Base-by-base conservation (phyloP, 2,113 vertebrate species). In the Dendropsophus ebraccatus region DNA sequence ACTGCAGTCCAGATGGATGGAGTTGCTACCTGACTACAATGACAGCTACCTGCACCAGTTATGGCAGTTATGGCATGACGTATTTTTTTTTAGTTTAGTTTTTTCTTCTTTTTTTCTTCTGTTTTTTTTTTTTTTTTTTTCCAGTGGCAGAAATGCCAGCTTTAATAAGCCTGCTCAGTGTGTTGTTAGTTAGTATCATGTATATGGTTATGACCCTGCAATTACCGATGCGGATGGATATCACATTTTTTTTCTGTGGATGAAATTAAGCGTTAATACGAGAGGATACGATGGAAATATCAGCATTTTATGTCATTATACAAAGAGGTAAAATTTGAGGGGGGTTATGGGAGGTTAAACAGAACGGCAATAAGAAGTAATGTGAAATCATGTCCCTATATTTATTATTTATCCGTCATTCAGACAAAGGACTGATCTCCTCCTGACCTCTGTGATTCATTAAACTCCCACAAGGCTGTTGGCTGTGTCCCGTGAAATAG, bases 361-460 rank as follows among this genome's bases (percentile, higher is more conserved):
- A 35, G 47, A 10, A 14, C 58, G 3, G 56, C 37, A 81, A 65
- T 45, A 9, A 81, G 32, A 45, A 6, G 28, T 62, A 28, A 30
- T n/a, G n/a, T n/a, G n/a, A n/a, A n/a, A n/a, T 30, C 6, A 77
- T 50, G n/a, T 47, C 41, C 13, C 17, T 77, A 30, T 78, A 78
- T 56, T 32, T 58, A 79, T 79, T 79, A 41, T 79, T 58, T 79
- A 79, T 79, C 52, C 23, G 9, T 56, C 32, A 25, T 80, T 9
- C 35, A 80, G 54, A 62, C 32, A 80, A 80, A 41, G 35, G n/a
- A 25, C 54, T 17, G 56, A 60, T 25, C 35, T 58, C 76, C 35
- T 37, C 32, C 14, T 80, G 56, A 81, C 78, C 78, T 81, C 37
- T 65, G 23, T 81, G 78, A 65, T 81, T 81, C 83, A 85, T 78